Conservation (phyloP, 2,797 vertebrate species). For the Enteromius mattozi region DNA sequence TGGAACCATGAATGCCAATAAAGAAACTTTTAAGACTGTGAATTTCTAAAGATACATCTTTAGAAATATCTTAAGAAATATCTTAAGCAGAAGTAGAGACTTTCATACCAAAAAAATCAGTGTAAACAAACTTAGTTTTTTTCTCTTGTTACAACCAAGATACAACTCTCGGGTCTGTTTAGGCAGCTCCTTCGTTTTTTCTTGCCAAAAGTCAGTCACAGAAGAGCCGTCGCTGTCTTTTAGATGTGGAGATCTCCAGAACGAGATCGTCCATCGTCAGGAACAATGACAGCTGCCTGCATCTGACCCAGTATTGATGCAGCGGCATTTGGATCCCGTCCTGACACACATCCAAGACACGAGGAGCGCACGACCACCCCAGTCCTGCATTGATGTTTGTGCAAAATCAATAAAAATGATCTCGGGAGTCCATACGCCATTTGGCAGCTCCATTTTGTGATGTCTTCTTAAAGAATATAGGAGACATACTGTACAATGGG, state of each 20-base stretch:
- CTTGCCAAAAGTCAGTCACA: neutral
- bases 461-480: constrained; percentile 86
- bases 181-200: neutral
- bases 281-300: constrained; percentile 69
- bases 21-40: neutral
- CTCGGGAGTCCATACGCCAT: constrained; percentile 84
- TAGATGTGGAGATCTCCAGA: constrained; percentile 5
- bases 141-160: neutral
- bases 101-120: neutral
- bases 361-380: constrained; percentile 27
- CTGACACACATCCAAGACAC: constrained; percentile 70
- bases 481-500: constrained; percentile 88
- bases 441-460: constrained; percentile 87
- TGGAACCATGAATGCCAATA: neutral
- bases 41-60: neutral
- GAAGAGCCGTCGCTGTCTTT: neutral
- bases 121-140: neutral
- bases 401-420: constrained; percentile 92
- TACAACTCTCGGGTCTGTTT: neutral
- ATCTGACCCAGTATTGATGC: constrained; percentile 68
- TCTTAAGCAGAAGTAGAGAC: neutral
- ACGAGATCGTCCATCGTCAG: constrained; percentile 50
- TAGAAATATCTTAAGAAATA: neutral
- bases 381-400: constrained; percentile 72
- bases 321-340: constrained; percentile 54